Conservation (phyloP, 2,888 invertebrate genomes). For the Lampropteryx suffumata region DNA sequence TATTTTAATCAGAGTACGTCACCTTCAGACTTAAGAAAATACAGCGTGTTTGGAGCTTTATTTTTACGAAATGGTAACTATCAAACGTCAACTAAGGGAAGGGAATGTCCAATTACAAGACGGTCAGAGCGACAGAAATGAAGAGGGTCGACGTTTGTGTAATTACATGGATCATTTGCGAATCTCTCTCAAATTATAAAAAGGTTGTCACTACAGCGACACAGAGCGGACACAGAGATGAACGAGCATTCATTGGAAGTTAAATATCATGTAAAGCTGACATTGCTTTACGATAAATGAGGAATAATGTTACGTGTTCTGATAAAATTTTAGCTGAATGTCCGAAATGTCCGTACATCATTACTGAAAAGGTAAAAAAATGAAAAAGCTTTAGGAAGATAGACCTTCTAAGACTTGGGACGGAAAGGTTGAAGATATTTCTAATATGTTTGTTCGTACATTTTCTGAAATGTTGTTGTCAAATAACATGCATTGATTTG, state of each 20-base stretch:
- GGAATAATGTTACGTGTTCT: slow-evolving; percentile 19
- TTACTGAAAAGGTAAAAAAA: slow-evolving; percentile 3
- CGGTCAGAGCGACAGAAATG: slow-evolving; percentile 62
- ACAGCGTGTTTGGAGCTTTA: slow-evolving; percentile 1
- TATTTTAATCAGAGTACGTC: background rate
- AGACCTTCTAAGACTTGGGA: too few species aligned
- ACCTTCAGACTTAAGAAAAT: background rate
- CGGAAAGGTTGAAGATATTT: too few species aligned
- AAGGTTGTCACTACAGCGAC: slow-evolving; percentile 68
- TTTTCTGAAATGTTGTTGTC: too few species aligned
- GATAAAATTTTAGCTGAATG: slow-evolving; percentile 12
- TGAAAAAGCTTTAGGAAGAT: too few species aligned
- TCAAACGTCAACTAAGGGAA: slow-evolving; percentile 49
- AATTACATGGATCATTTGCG: slow-evolving; percentile 80
- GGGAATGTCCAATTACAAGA: slow-evolving; percentile 65
- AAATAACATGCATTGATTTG: too few species aligned
- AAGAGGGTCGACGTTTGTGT: slow-evolving; percentile 80
- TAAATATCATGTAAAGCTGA: slow-evolving; percentile 42
- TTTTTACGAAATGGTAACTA: slow-evolving; percentile 34
- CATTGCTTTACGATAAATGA: slow-evolving; percentile 22
- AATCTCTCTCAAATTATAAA: slow-evolving; percentile 76
- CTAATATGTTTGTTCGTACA: too few species aligned
- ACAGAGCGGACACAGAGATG: slow-evolving; percentile 49
- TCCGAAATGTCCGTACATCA: slow-evolving; percentile 5
- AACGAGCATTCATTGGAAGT: slow-evolving; percentile 51